Evolutionary conservation across 2,113 vertebrate species (phyloP), one percentile per base, ranked within the genome.

Genomic region (Alligator mississippiensis): DNA sequence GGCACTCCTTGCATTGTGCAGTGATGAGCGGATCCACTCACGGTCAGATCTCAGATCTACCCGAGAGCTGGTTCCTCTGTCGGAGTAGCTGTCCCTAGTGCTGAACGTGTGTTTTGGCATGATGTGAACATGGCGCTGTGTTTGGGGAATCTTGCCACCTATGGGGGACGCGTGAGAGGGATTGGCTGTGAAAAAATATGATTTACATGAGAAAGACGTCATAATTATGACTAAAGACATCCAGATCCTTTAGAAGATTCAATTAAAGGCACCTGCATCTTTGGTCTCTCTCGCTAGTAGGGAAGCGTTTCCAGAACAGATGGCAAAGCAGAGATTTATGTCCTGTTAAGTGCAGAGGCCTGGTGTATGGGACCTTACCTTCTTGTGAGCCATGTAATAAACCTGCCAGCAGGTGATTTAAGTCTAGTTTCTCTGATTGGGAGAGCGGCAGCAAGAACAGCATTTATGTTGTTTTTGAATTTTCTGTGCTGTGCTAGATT

Each of bases 351-450:
- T 95, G 92, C 88, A 90, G 92, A 94, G 93, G 93, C 88, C 90
- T 96, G 96, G 92, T 95, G 91, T 90, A 72, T 83, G 89, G 95
- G 95, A 95, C 95, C 92, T 96, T 95, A 93, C 93, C 95, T 92
- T 95, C 93, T 96, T 82, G 90, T 91, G 88, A 95, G 91, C 85
- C 88, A 72, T 76, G 88, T 75, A 88, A 96, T 97, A 97, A 97
- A 97, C 90, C 96, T 95, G 95, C 87, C 96, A 96, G 88, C 76
- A 77, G 80, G 91, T 97, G 96, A 96, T 97, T 96, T 97, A 97
- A 95, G 84, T 47, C 89, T 82, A 63, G 74, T 95, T 93, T 88
- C 93, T 92, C 88, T 93, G 96, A 93, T 82, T 88, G 92, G 92
- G 88, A 96, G 90, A 90, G 66, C 80, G 87, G 79, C 80, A 14